Conservation (phyloP, 1,140 invertebrate species). For the Himalopsyche phryganea region DNA sequence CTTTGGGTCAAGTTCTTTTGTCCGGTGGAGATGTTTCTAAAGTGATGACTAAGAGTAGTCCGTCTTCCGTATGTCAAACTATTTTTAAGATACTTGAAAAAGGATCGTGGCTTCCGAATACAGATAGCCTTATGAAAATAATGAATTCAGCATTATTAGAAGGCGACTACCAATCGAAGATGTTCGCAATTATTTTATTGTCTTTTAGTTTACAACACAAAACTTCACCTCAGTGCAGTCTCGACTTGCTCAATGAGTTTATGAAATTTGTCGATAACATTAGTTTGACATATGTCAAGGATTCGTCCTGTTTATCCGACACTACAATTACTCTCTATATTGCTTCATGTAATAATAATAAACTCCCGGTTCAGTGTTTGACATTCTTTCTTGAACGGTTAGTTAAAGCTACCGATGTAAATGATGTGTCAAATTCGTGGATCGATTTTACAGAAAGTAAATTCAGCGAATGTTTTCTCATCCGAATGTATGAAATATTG, state of each 20-base stretch:
- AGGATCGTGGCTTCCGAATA: constrained; percentile 9
- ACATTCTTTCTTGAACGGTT: constrained; percentile 44
- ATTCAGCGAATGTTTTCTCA: constrained; percentile 9
- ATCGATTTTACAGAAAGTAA: constrained; percentile 38
- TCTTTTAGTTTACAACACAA: constrained; percentile 24
- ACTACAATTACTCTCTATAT: constrained; percentile 41
- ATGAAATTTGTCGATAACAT: constrained; percentile 41
- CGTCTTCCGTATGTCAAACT: constrained; percentile 38
- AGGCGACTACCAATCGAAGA: constrained; percentile 20
- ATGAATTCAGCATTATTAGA: constrained; percentile 4
- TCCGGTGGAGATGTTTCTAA: constrained; percentile 38
- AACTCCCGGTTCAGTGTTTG: constrained; percentile 45
- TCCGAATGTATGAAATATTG: constrained; percentile 24
- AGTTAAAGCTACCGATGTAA: constrained; percentile 40
- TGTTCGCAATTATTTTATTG: constrained; percentile 26
- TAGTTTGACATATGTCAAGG: constrained; percentile 38
- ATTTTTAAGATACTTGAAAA: constrained; percentile 36
- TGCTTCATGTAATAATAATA: constrained; percentile 39
- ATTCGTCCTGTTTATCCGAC: constrained; percentile 36
- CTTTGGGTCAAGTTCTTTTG: constrained; percentile 48
- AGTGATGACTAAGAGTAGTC: constrained; percentile 40
- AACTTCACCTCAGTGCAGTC: constrained; percentile 3
- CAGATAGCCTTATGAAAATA: constrained; percentile 7
- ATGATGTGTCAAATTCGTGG: constrained; percentile 42
- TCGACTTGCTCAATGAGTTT: constrained; percentile 25